Conservation (phyloP, 2,888 invertebrate species). For the Harpalus rubripes region DNA sequence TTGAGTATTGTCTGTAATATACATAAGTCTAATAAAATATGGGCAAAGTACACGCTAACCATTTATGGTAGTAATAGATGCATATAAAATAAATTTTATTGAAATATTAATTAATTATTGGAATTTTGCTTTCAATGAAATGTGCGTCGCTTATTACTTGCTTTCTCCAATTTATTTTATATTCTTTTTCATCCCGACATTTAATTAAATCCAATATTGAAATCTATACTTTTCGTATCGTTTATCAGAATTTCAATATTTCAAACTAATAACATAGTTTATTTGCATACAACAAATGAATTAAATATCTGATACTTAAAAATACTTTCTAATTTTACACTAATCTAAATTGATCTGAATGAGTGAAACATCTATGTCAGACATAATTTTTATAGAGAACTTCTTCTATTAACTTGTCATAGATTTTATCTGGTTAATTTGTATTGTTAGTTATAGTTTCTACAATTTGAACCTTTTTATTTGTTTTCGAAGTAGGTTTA, state of each 20-base stretch:
- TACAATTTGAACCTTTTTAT: neutral
- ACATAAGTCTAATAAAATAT: too few relatives aligned
- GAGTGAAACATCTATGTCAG: neutral
- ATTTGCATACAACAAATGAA: constrained; percentile 19
- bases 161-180: constrained; percentile 1
- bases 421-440: neutral
- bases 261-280: constrained; percentile 21
- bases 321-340: constrained; percentile 29
- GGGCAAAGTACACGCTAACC: too few relatives aligned
- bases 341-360: constrained; percentile 15
- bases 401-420: neutral
- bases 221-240: constrained; percentile 22
- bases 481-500: neutral
- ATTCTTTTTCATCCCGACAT: neutral
- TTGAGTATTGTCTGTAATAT: too few relatives aligned
- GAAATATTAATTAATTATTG: too few relatives aligned
- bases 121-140: too few relatives aligned
- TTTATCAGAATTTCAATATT: constrained; percentile 10
- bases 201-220: constrained; percentile 20
- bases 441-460: neutral
- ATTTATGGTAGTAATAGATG: too few relatives aligned
- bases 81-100: too few relatives aligned
- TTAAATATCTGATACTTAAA: constrained; percentile 19
- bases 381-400: neutral
- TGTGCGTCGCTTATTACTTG: too few relatives aligned